Conservation (phyloP, 2,888 invertebrate species). For the Erebia aethiops region DNA sequence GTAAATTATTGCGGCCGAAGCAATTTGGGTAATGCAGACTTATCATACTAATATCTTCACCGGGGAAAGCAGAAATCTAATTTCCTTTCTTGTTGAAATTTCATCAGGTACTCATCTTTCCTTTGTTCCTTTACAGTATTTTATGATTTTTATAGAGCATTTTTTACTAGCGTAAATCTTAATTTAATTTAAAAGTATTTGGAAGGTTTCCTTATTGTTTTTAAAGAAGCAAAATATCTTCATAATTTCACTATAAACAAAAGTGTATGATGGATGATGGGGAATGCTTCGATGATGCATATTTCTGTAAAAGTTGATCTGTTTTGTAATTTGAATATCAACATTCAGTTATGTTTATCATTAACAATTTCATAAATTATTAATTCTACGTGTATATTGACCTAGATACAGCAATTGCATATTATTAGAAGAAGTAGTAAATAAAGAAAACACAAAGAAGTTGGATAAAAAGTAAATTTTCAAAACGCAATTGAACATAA, state of each 20-base stretch:
- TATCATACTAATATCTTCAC: conserved; percentile 54
- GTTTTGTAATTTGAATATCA: no score
- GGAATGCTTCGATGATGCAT: no score
- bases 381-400: background rate
- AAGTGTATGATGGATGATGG: no score
- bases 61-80: conserved; percentile 55
- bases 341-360: background rate
- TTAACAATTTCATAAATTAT: background rate
- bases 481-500: conserved; percentile 2
- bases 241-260: no score
- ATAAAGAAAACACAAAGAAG: background rate
- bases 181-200: background rate
- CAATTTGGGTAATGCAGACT: conserved; percentile 60
- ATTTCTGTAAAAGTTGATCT: no score
- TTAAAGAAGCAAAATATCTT: background rate
- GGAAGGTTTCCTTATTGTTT: background rate
- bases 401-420: background rate
- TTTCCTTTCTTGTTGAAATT: conserved; percentile 43
- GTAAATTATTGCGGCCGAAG: conserved; percentile 71
- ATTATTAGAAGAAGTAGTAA: background rate
- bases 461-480: background rate
- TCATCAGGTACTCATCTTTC: conserved; percentile 22
- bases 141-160: background rate
- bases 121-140: conserved; percentile 12
- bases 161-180: background rate